A percentile compares a stretch with the other conserved stretches of the same genome.
Conservation (phyloP, 2,888 invertebrate species). For the Drosophila acutilabella region DNA sequence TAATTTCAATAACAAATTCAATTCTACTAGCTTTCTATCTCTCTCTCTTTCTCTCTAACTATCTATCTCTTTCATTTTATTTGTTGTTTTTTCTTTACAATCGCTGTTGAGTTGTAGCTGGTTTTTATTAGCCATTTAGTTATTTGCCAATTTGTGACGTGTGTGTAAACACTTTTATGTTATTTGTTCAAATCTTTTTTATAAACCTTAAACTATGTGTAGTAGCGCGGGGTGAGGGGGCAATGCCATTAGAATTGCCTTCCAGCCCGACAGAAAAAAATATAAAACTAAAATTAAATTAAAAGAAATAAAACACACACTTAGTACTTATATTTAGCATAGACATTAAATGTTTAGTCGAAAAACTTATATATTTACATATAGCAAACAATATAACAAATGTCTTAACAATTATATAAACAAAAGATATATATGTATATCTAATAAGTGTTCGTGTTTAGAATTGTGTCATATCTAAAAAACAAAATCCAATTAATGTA, state of each 20-base stretch:
- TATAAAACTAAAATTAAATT: slow-evolving; percentile 14
- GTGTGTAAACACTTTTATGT: slow-evolving; percentile 53
- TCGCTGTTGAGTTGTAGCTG: slow-evolving; percentile 40
- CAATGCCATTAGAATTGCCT: slow-evolving; percentile 43
- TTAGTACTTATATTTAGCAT: slow-evolving; percentile 61
- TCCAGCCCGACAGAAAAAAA: slow-evolving; percentile 12
- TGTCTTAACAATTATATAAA: slow-evolving; percentile 46
- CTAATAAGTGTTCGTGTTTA: slow-evolving; percentile 66
- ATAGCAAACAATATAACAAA: slow-evolving; percentile 42
- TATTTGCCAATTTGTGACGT: slow-evolving; percentile 47
- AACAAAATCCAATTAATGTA: slow-evolving; percentile 44
- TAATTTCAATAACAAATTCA: slow-evolving; percentile 22
- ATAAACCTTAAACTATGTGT: slow-evolving; percentile 20
- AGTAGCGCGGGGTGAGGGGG: slow-evolving; percentile 44
- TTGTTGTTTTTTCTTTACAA: slow-evolving; percentile 7
- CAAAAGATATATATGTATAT: slow-evolving; percentile 34
- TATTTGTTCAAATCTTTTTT: slow-evolving; percentile 33
- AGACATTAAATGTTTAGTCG: slow-evolving; percentile 68
- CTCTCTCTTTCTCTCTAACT: neutral
- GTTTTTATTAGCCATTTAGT: slow-evolving; percentile 39
- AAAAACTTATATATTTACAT: slow-evolving; percentile 23
- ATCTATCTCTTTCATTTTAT: neutral
- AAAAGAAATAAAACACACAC: slow-evolving; percentile 19
- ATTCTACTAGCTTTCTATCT: slow-evolving; percentile 37
- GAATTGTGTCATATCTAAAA: slow-evolving; percentile 62